Percentiles rank a stretch among this genome's conserved stretches.
Evolutionary conservation across 2,113 vertebrate genomes (phyloP).

Genomic region (Pardalotus punctatus): DNA sequence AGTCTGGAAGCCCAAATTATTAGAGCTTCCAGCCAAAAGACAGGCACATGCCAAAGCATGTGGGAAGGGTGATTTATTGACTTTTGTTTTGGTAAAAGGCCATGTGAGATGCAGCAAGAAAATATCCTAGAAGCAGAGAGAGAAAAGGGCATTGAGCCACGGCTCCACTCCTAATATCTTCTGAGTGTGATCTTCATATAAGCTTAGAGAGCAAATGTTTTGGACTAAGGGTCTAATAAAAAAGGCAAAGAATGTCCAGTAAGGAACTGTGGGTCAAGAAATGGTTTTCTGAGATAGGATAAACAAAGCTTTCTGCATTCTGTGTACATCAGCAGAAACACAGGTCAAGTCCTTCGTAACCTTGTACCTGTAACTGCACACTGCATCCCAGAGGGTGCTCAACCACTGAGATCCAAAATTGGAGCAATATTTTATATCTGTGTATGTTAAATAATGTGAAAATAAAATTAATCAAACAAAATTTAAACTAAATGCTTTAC

Average conservation of each 20-base stretch:
- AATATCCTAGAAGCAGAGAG: background rate
- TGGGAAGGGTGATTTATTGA: background rate
- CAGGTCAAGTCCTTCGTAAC: background rate
- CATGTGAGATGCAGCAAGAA: background rate
- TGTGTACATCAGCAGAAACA: background rate
- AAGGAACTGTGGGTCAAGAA: background rate
- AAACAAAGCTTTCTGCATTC: background rate
- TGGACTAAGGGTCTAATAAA: background rate
- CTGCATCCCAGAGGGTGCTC: background rate
- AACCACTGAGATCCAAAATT: background rate
- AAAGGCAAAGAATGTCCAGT: background rate
- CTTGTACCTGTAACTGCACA: background rate
- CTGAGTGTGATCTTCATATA: background rate
- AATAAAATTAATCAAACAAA: background rate
- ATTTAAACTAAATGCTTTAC: background rate
- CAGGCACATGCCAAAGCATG: background rate
- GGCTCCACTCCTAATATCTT: background rate
- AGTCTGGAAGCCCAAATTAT: background rate
- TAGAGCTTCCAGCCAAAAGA: background rate
- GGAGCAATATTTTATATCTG: background rate
- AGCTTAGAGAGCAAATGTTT: background rate
- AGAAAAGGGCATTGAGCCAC: background rate
- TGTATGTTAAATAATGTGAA: background rate
- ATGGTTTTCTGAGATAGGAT: background rate
- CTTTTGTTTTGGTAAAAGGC: background rate